Conservation (phyloP, 1,140 invertebrate genomes). For the Macrostomum lignano region DNA sequence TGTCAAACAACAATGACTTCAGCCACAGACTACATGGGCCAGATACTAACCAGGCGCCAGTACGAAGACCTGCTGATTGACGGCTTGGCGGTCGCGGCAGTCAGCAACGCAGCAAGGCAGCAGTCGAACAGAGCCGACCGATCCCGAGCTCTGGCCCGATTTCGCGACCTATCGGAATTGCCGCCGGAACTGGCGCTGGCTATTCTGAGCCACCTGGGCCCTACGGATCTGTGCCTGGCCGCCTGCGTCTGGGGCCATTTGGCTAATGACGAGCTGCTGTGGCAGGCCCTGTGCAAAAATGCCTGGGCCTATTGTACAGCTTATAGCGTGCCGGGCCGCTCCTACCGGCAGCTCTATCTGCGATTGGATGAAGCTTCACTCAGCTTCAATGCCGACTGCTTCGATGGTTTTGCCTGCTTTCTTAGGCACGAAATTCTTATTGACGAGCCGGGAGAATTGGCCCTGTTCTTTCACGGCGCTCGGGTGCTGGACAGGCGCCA, state of each 20-base stretch:
- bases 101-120: too few species aligned
- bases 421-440: slow-evolving; percentile 3
- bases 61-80: too few species aligned
- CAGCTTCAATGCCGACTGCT: slow-evolving; percentile 31
- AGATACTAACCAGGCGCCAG: too few species aligned
- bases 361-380: slow-evolving; percentile 31
- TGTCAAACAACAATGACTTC: too few species aligned
- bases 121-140: too few species aligned
- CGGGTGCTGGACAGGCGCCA: slow-evolving; percentile 21
- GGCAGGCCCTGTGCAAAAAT: slow-evolving; percentile 24
- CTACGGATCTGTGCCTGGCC: slow-evolving; percentile 32
- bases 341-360: slow-evolving; percentile 29
- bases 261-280: slow-evolving; percentile 31
- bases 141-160: slow-evolving; percentile 11
- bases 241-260: slow-evolving; percentile 32
- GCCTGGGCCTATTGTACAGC: slow-evolving; percentile 28
- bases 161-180: slow-evolving; percentile 29
- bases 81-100: too few species aligned
- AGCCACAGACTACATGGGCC: too few species aligned
- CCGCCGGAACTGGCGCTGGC: slow-evolving; percentile 30
- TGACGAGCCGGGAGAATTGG: slow-evolving; percentile 28
- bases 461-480: slow-evolving; percentile 28
- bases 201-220: slow-evolving; percentile 30
- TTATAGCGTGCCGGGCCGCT: slow-evolving; percentile 20
- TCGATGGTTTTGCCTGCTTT: slow-evolving; percentile 15